Conservation (phyloP, 1,140 invertebrate genomes). For the Orussus abietinus region DNA sequence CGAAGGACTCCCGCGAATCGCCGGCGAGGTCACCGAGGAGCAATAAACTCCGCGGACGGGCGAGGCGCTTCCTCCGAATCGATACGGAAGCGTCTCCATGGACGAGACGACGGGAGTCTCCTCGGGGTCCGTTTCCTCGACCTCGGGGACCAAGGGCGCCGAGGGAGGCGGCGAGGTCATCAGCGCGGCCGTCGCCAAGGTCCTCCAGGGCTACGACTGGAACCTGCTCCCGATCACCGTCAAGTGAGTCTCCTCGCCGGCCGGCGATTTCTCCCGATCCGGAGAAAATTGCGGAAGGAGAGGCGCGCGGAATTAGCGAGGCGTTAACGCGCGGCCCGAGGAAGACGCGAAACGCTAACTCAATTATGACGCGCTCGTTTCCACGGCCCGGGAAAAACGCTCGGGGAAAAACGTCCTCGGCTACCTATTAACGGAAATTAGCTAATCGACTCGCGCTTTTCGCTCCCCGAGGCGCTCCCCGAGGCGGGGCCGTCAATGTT, state of each 20-base stretch:
- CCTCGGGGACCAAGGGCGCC: constrained; percentile 32
- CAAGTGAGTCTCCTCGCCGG: constrained; percentile 75
- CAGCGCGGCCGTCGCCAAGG: constrained; percentile 70
- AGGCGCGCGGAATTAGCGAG: constrained; percentile 25
- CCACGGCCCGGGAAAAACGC: constrained; percentile 46
- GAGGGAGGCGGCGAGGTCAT: constrained; percentile 61
- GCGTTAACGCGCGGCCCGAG: constrained; percentile 26
- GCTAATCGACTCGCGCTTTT: constrained; percentile 52
- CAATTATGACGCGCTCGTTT: constrained; percentile 54
- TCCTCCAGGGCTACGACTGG: constrained; percentile 82
- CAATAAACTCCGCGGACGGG: too few relatives aligned
- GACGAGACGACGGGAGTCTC: constrained; percentile 5
- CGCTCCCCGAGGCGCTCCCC: too few relatives aligned
- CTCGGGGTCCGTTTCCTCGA: constrained; percentile 7
- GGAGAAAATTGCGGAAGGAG: too few relatives aligned
- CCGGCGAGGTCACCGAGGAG: too few relatives aligned
- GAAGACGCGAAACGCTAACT: constrained; percentile 45
- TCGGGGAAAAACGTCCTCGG: constrained; percentile 47
- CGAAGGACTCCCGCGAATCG: too few relatives aligned
- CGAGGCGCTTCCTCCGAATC: too few relatives aligned
- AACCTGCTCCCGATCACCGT: constrained; percentile 73
- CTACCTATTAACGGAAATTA: constrained; percentile 51
- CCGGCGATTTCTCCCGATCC: too few relatives aligned
- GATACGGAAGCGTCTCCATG: constrained; percentile 12
- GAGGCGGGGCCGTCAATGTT: too few relatives aligned